Evolutionary conservation across 2,113 vertebrate species (phyloP).

Genomic region (Spizaetus ornatus): DNA sequence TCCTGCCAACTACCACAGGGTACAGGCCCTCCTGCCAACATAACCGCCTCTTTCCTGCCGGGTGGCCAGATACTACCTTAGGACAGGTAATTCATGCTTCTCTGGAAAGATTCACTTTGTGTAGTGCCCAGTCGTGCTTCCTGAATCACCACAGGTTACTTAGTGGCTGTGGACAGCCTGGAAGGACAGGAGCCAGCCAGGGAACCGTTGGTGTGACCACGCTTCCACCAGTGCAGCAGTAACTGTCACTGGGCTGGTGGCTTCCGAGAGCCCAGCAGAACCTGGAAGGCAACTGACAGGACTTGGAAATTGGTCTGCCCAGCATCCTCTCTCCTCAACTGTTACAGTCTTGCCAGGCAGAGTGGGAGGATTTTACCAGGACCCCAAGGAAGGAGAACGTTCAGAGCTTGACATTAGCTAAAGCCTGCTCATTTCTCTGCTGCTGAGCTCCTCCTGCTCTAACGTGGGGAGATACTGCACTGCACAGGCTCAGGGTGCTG

Average conservation of each 20-base stretch:
- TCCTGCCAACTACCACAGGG: neutral
- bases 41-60: neutral
- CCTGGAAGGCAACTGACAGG: neutral
- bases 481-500: neutral
- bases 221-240: too few species aligned
- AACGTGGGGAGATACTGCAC: fast-evolving
- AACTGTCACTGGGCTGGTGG: neutral
- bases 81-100: neutral
- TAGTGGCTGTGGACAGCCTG: neutral
- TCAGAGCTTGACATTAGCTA: neutral
- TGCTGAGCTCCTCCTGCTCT: neutral
- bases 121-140: neutral
- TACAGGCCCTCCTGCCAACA: neutral
- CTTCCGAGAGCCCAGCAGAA: neutral
- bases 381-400: too few species aligned
- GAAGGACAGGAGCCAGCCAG: neutral
- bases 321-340: neutral
- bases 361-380: neutral
- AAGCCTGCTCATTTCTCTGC: neutral
- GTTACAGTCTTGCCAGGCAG: neutral
- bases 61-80: neutral
- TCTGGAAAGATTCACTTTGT: neutral
- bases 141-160: neutral
- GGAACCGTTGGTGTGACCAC: neutral
- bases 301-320: neutral